Percentiles rank a stretch among this genome's conserved stretches.
These are phyloP conservation scores for Malurus cyaneus DNA, from an alignment of 2,113 vertebrate species.

Conservation along the genomic window DNA sequence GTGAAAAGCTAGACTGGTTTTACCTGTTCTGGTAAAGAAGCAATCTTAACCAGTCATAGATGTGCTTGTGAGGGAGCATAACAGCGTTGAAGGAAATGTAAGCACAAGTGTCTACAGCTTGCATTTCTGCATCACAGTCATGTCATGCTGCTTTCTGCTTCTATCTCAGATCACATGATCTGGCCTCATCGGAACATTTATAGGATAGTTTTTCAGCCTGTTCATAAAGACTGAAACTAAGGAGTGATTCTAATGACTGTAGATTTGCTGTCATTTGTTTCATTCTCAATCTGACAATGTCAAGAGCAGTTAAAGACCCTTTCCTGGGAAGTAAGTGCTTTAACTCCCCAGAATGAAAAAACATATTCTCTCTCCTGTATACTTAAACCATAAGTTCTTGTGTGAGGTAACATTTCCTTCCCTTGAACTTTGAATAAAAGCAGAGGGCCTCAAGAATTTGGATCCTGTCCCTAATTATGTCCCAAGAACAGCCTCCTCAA, in stretches of 20 bases:
- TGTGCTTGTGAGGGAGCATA: background rate
- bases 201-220: background rate
- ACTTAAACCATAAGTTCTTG: background rate
- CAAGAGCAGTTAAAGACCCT: background rate
- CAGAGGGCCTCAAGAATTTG: background rate
- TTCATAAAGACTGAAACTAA: background rate
- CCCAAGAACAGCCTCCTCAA: background rate
- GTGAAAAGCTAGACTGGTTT: constrained; percentile 16
- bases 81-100: background rate
- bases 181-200: background rate
- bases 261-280: background rate
- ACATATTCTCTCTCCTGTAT: background rate
- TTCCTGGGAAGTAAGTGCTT: background rate
- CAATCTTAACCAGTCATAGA: background rate
- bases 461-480: background rate
- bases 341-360: background rate
- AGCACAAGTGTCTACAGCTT: background rate
- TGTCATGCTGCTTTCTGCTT: background rate
- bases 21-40: constrained; percentile 17
- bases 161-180: background rate
- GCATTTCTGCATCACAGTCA: background rate
- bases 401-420: background rate
- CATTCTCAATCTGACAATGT: background rate
- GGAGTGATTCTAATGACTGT: background rate
- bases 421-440: background rate